These are phyloP conservation scores for Salmo trutta DNA, from an alignment of 2,797 vertebrate genomes.

Conservation along the genomic window DNA sequence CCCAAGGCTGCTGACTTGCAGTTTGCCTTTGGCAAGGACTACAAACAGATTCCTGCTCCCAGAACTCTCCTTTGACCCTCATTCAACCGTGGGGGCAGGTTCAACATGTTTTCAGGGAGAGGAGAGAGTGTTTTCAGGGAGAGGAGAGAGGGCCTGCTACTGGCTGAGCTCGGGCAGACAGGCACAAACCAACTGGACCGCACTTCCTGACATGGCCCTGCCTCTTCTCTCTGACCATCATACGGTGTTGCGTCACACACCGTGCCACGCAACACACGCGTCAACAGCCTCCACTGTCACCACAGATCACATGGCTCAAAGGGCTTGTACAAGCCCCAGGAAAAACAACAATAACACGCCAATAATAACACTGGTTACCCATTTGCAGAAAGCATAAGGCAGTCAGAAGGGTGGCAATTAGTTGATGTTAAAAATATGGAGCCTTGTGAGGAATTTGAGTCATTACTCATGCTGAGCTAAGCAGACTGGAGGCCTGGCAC, in stretches of 20 bases:
- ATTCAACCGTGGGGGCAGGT: slow-evolving; percentile 8
- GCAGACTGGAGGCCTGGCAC: not conserved
- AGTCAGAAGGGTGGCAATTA: not conserved
- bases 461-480: not conserved
- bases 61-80: slow-evolving; percentile 24
- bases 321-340: not conserved
- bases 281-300: not conserved
- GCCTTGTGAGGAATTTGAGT: not conserved
- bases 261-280: not conserved
- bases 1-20: slow-evolving; percentile 49
- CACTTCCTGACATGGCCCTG: slow-evolving; percentile 13
- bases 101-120: slow-evolving; percentile 32
- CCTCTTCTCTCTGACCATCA: slow-evolving; percentile 9
- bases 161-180: slow-evolving; percentile 3
- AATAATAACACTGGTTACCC: slow-evolving; percentile 13
- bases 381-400: slow-evolving; percentile 5
- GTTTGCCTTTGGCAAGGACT: slow-evolving; percentile 45
- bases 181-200: not conserved
- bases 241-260: slow-evolving; percentile 20
- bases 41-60: slow-evolving; percentile 33
- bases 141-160: not conserved
- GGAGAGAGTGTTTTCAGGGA: slow-evolving; percentile 32
- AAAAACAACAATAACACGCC: not conserved
- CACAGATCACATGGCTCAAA: not conserved
- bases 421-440: not conserved